A percentile compares a stretch with the other conserved stretches of the same genome.
Conservation (phyloP, 2,113 vertebrate species). For the Mellivora capensis region DNA sequence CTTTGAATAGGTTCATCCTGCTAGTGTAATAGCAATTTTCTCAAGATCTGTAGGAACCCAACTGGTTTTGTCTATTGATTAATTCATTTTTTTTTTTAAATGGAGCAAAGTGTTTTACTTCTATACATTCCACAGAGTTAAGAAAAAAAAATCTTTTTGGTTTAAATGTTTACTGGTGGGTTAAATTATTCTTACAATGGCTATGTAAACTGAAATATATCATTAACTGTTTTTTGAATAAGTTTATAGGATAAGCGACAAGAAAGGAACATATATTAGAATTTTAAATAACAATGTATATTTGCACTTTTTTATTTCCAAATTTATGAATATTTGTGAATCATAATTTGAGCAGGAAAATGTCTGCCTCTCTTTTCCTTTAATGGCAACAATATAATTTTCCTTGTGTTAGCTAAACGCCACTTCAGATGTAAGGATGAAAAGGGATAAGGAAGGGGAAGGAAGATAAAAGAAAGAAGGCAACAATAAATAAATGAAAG, state of each 20-base stretch:
- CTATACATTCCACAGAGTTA: neutral
- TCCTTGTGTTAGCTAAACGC: neutral
- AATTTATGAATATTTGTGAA: neutral
- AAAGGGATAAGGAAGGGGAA: neutral
- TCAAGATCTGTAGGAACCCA: neutral
- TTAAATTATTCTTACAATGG: neutral
- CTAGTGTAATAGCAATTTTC: neutral
- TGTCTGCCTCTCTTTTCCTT: neutral
- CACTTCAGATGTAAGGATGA: neutral
- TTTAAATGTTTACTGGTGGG: neutral
- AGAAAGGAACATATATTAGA: neutral
- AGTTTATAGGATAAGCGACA: neutral
- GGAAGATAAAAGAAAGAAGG: neutral
- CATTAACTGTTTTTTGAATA: neutral
- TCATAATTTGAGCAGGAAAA: neutral
- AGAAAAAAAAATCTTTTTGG: neutral
- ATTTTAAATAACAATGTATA: neutral
- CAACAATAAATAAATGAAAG: neutral
- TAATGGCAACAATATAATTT: neutral
- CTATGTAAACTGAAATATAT: neutral
- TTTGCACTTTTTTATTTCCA: neutral
- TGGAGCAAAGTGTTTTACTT: neutral
- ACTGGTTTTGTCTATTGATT: neutral
- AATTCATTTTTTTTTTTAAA: neutral
- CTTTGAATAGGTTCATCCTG: conserved; percentile 10